Conservation (phyloP, 2,113 vertebrate species). For the Mesembrinibis cayennensis region DNA sequence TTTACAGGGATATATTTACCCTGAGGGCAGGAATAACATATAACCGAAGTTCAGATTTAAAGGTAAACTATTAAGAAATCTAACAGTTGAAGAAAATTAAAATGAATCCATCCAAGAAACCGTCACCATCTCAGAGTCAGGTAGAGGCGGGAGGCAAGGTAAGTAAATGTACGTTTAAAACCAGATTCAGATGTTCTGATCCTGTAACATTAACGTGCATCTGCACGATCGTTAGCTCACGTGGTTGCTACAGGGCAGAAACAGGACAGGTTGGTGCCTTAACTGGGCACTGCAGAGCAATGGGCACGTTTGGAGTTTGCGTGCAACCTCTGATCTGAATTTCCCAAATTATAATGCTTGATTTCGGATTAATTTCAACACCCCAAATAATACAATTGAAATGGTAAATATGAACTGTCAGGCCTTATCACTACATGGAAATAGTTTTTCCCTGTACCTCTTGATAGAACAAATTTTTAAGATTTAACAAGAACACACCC, state of each 20-base stretch:
- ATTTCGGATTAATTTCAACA: neutral
- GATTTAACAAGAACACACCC: neutral
- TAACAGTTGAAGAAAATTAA: neutral
- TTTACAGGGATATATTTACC: neutral
- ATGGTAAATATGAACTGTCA: neutral
- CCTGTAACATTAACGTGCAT: no score
- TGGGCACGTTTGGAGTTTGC: fast-evolving
- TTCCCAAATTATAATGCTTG: neutral
- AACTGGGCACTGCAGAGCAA: neutral
- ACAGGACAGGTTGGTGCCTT: neutral
- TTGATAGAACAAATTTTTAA: neutral
- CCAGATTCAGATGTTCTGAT: neutral
- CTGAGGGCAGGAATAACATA: neutral
- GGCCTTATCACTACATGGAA: neutral
- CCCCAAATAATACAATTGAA: fast-evolving
- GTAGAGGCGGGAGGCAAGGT: no score
- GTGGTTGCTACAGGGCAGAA: neutral
- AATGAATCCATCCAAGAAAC: neutral
- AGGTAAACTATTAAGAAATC: neutral
- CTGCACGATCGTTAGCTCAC: fast-evolving
- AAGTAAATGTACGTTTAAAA: neutral
- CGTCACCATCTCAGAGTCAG: neutral
- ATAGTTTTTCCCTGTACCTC: neutral
- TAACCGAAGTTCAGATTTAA: neutral
- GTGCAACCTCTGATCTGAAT: neutral